These are phyloP conservation scores for Allygus modestus DNA, from an alignment of 2,888 invertebrate genomes.

Conservation along the genomic window DNA sequence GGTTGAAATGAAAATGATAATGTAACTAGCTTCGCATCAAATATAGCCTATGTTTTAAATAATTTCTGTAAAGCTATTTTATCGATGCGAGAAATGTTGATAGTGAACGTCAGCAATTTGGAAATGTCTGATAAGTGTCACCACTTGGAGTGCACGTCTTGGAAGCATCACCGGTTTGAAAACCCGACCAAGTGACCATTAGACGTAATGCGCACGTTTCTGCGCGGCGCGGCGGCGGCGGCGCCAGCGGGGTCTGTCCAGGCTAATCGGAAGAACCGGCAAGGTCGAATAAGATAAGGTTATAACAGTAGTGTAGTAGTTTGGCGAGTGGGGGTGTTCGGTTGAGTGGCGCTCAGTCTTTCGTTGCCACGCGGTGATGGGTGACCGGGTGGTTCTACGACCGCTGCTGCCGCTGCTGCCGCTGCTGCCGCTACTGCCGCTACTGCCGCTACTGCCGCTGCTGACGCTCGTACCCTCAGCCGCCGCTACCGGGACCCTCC, in stretches of 20 bases:
- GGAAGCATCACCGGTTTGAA: too few species aligned
- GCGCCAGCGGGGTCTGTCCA: neutral
- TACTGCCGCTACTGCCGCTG: neutral
- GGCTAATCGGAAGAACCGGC: neutral
- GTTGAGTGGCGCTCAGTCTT: constrained; percentile 16
- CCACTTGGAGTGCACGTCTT: too few species aligned
- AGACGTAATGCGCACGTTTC: too few species aligned
- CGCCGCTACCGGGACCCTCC: neutral
- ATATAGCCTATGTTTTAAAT: too few species aligned
- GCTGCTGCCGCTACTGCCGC: neutral
- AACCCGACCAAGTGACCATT: too few species aligned
- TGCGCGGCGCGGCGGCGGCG: too few species aligned
- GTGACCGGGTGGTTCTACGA: constrained; percentile 9
- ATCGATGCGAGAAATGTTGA: too few species aligned
- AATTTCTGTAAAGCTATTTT: too few species aligned
- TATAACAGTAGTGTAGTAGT: neutral
- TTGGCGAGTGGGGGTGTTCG: constrained; percentile 25
- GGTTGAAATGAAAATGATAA: too few species aligned
- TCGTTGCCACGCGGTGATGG: constrained; percentile 7
- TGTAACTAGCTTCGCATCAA: too few species aligned
- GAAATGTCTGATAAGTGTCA: too few species aligned
- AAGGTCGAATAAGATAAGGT: constrained; percentile 13
- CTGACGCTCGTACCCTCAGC: neutral
- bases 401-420: neutral
- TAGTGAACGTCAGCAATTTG: too few species aligned